Conservation (phyloP, 37 sponge, comb jelly and placozoan genomes). For the Cliona cf. orientalis region DNA sequence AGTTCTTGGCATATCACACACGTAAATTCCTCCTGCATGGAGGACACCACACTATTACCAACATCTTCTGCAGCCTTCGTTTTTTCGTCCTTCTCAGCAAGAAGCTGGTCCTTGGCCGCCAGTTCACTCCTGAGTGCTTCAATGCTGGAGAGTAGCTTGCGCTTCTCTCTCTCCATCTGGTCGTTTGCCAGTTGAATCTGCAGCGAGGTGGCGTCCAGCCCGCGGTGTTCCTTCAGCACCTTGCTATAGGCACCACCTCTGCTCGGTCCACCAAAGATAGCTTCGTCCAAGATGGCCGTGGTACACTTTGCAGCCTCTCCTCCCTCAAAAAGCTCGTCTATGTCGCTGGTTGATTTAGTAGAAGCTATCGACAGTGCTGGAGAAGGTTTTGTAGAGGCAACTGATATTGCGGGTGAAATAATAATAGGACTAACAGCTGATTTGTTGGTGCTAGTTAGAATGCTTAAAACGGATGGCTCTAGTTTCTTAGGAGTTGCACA, state of each 20-base stretch:
- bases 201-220: constrained; percentile 19
- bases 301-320: neutral
- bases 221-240: no score
- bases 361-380: constrained; percentile 4
- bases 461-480: no score
- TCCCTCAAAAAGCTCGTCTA: constrained; percentile 3
- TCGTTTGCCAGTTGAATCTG: constrained; percentile 4
- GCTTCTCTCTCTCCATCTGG: constrained; percentile 25
- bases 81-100: constrained; percentile 12
- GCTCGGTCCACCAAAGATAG: constrained; percentile 8
- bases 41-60: constrained; percentile 3
- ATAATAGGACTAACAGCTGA: no score
- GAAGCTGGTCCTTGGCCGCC: constrained; percentile 23
- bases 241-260: neutral
- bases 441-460: no score
- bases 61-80: neutral
- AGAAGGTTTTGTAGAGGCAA: neutral
- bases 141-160: constrained; percentile 30
- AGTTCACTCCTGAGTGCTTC: constrained; percentile 46
- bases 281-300: constrained; percentile 15
- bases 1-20: constrained; percentile 70
- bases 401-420: neutral
- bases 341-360: neutral
- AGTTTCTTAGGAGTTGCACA: no score
- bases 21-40: constrained; percentile 68